Base-by-base conservation (phyloP, 2,113 vertebrate species). In the Perca schrenkii region DNA sequence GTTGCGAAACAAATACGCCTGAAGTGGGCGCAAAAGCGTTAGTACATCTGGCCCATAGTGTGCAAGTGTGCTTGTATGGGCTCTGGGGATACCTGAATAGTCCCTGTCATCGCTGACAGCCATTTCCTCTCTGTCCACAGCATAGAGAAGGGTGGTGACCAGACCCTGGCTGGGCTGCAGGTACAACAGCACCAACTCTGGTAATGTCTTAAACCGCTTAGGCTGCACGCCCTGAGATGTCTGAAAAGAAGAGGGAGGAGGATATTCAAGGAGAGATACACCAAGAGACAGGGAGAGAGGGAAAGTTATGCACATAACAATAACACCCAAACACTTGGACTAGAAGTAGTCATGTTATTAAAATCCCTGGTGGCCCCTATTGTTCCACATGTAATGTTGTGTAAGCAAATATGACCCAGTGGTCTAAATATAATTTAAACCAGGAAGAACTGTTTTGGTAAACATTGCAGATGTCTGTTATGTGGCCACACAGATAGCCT, bases 151-250 rank as follows among this genome's bases (percentile, higher is more conserved):
- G 8, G 98, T 97, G 47, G 96, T 97, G 70, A 99, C 98, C n/a
- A 99, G 96, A 49, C 98, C 98, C 92, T 99, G 98, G 84, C 95
- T 98, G 60, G 98, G 98, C 93, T 99, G 98, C 60, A 98, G 96
- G 58, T 99, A 99, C 54, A 98, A 88, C 19, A 95, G 95, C 36
- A 99, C 97, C 84, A 99, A 92, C 89, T 99, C 98, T 0, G 94
- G 92, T 64, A 99, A 93, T 0, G 97, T 98, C 95, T 98, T 96
- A 91, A 98, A 99, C 8, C 98, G 96, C 57, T 98, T 95, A 2
- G 97, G 98, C 74, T 97, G 98, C 52, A 99, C 98, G 0, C 98
- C 98, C 93, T 97, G 98, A 2, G 97, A 99, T 0, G 98, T 99
- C 98, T 99, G 93, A n/a, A 36, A 22, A 62, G 10, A 1, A 15